phyloP scores from a whole-genome alignment of 1,140 invertebrate species.

The Ostrea denselamellosa region DNA sequence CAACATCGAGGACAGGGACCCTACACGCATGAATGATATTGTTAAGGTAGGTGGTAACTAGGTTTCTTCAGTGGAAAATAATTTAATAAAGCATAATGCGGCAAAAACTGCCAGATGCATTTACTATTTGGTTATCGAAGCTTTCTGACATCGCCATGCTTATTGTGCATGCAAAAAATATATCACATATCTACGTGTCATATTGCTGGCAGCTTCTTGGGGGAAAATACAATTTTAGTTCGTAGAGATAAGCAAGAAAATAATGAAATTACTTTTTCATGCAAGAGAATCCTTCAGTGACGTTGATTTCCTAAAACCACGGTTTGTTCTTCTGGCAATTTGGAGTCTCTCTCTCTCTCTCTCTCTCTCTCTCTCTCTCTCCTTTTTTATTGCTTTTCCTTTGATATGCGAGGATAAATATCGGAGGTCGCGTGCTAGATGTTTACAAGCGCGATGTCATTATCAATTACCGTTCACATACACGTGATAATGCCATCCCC shows the following conservation, averaged over 20 bases:
- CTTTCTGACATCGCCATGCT: not conserved
- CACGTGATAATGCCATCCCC: not conserved
- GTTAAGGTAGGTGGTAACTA: conserved; percentile 45
- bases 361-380: no score
- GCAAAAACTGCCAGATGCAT: not conserved
- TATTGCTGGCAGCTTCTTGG: not conserved
- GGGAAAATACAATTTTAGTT: not conserved
- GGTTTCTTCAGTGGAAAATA: not conserved
- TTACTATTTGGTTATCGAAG: not conserved
- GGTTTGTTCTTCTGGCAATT: not conserved
- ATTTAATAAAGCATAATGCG: not conserved
- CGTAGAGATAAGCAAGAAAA: not conserved
- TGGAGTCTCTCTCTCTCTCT: no score
- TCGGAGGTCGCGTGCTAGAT: not conserved
- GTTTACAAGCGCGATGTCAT: conserved; percentile 1
- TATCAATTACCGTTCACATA: not conserved
- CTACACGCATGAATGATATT: conserved; percentile 52
- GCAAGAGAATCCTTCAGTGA: not conserved
- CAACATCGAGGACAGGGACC: conserved; percentile 53
- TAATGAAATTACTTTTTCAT: not conserved
- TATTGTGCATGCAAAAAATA: conserved; percentile 3
- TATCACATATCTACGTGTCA: conserved; percentile 16
- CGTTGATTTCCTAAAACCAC: not conserved
- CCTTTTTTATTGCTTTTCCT: not conserved
- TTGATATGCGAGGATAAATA: not conserved